Conservation (phyloP, 2,888 invertebrate species). For the Athalia circularis region DNA sequence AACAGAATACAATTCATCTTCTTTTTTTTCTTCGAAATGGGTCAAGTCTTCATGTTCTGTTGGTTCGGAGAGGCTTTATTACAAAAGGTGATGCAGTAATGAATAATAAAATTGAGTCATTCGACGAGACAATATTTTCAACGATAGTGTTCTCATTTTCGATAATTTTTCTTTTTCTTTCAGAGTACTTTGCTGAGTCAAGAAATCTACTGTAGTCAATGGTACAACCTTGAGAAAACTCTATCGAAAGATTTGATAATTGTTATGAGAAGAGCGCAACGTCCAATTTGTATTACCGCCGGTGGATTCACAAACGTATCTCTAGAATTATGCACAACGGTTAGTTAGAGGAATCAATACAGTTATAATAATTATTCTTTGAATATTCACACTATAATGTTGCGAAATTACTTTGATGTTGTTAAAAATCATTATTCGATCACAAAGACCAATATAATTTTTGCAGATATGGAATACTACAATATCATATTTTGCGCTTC, state of each 20-base stretch:
- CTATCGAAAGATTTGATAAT: constrained; percentile 32
- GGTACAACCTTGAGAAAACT: constrained; percentile 30
- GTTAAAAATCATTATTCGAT: no score
- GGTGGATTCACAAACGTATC: not conserved
- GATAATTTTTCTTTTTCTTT: not conserved
- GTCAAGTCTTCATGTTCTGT: not conserved
- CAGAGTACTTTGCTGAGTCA: constrained; percentile 17
- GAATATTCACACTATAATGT: not conserved
- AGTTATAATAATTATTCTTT: not conserved
- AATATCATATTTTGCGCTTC: no score
- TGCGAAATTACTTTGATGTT: no score
- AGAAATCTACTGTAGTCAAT: constrained; percentile 16
- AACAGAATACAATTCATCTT: not conserved
- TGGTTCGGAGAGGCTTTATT: not conserved
- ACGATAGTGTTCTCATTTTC: not conserved
- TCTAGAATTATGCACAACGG: not conserved
- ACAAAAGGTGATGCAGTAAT: not conserved
- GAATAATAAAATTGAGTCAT: not conserved
- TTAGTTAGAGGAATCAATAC: constrained; percentile 17
- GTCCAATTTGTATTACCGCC: constrained; percentile 24
- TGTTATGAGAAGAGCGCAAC: constrained; percentile 26
- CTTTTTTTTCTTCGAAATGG: not conserved
- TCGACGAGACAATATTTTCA: not conserved
- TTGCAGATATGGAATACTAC: no score
- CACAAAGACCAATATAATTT: no score